Conservation (phyloP, 1,140 invertebrate genomes). For the Ostrea edulis region DNA sequence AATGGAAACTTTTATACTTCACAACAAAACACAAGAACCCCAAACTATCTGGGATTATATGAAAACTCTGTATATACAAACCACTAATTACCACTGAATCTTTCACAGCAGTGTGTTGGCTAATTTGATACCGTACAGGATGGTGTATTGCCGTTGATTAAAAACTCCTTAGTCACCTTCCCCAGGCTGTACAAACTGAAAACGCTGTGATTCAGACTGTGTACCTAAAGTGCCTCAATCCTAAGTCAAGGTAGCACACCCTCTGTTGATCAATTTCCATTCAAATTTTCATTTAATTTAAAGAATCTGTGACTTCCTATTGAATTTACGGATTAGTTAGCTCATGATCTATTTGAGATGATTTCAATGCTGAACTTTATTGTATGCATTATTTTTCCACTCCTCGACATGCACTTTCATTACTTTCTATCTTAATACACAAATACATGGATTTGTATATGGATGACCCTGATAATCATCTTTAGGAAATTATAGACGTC, state of each 20-base stretch:
- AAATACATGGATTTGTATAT: no score
- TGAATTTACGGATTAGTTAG: not conserved
- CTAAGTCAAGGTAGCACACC: not conserved
- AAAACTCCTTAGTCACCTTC: constrained; percentile 25
- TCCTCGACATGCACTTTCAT: no score
- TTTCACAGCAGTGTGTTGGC: not conserved
- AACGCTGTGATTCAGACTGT: not conserved
- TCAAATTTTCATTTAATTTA: not conserved
- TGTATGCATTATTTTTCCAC: no score
- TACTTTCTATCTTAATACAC: no score
- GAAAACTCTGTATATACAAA: no score
- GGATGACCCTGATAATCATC: no score
- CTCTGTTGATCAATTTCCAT: not conserved
- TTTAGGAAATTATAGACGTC: no score
- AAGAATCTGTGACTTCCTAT: not conserved
- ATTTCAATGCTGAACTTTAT: no score
- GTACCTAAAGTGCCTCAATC: not conserved
- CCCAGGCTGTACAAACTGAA: not conserved
- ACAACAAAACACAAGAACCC: no score
- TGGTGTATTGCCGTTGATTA: constrained; percentile 30
- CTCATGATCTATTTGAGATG: no score
- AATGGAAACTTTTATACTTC: no score
- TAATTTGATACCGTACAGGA: not conserved
- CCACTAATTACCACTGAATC: not conserved
- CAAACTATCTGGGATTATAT: no score